These are phyloP conservation scores for Tenthredo mesomela DNA, from an alignment of 2,888 invertebrate genomes.

Conservation along the genomic window DNA sequence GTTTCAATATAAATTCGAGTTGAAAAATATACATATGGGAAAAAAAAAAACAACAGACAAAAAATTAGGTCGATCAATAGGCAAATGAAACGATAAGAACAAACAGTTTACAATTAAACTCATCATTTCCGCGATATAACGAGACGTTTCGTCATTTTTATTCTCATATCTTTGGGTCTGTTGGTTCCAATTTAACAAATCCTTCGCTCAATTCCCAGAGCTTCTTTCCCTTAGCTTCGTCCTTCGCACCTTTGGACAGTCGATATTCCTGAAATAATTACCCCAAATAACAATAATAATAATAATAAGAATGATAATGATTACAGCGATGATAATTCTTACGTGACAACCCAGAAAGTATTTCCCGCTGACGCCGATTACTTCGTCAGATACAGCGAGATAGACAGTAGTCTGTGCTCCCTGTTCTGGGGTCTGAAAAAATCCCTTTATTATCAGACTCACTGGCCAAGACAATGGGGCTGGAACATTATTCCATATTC, in stretches of 20 bases:
- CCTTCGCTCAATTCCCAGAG: constrained; percentile 92
- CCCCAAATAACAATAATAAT: no score
- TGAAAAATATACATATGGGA: no score
- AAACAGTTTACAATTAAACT: no score
- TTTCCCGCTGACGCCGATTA: constrained; percentile 85
- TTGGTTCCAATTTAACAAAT: constrained; percentile 85
- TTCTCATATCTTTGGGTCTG: constrained; percentile 86
- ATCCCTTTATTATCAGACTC: constrained; percentile 83
- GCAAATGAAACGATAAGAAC: no score
- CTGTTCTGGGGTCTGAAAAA: constrained; percentile 88
- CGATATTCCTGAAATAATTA: constrained; percentile 79
- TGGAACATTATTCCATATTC: constrained; percentile 91
- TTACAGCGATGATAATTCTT: constrained; percentile 59
- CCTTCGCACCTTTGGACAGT: constrained; percentile 82
- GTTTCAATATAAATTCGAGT: no score
- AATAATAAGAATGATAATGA: constrained; percentile 21
- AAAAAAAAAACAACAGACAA: no score
- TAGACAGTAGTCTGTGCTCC: constrained; percentile 91
- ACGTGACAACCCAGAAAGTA: constrained; percentile 90
- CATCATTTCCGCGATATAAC: no score
- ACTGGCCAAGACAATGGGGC: constrained; percentile 87
- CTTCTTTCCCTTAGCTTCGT: constrained; percentile 87
- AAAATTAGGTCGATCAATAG: no score
- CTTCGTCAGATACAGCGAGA: constrained; percentile 87
- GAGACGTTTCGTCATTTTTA: not conserved